Evolutionary conservation across 2,888 invertebrate species (phyloP).

Genomic region (Pogonocherus hispidulus): DNA sequence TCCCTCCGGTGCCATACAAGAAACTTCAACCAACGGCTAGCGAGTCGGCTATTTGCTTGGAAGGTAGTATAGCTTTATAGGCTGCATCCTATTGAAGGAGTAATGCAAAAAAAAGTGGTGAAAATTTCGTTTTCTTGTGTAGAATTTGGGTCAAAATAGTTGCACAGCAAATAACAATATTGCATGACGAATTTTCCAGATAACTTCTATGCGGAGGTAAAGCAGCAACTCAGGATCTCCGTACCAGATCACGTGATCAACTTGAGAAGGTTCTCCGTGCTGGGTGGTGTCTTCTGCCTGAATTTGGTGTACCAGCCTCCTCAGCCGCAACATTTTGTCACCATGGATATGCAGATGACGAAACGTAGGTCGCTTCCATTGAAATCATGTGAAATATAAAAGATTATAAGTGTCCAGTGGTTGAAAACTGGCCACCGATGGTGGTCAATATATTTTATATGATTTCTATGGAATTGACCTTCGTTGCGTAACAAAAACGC

Average conservation of each 20-base stretch:
- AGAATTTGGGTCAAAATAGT: no score
- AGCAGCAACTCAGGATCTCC: slow-evolving; percentile 65
- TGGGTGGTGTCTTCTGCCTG: slow-evolving; percentile 83
- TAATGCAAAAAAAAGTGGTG: no score
- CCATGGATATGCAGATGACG: slow-evolving; percentile 70
- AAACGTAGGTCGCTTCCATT: slow-evolving; percentile 70
- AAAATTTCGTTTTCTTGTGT: no score
- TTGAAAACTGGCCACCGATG: no score
- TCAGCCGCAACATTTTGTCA: slow-evolving; percentile 76
- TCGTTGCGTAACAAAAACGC: no score
- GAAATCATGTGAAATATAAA: background rate
- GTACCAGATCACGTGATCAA: slow-evolving; percentile 77
- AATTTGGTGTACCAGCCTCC: slow-evolving; percentile 84
- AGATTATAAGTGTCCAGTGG: no score
- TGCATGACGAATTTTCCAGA: slow-evolving; percentile 65
- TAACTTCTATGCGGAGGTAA: slow-evolving; percentile 66
- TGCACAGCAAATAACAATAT: background rate
- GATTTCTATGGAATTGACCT: no score
- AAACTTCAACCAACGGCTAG: slow-evolving; percentile 61
- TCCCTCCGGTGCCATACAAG: slow-evolving; percentile 62
- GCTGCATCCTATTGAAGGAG: background rate
- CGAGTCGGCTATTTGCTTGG: slow-evolving; percentile 48
- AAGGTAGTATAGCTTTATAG: slow-evolving; percentile 45
- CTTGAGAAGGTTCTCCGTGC: slow-evolving; percentile 80
- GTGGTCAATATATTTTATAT: no score